Conservation (phyloP, 2,888 invertebrate species). For the Abrostola tripartita region DNA sequence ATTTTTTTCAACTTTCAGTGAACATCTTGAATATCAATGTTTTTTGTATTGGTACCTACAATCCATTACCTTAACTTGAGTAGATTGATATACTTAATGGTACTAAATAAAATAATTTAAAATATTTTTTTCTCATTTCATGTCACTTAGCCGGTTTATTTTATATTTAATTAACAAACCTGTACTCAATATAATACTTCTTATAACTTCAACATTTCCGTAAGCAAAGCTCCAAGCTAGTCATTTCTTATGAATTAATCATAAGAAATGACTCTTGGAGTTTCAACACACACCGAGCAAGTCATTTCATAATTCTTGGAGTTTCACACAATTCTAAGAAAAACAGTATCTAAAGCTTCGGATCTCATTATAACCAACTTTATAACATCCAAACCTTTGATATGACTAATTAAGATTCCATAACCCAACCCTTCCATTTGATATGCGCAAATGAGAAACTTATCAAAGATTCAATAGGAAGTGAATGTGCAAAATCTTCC, state of each 20-base stretch:
- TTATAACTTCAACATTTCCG: too few species aligned
- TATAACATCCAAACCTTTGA: slow-evolving; percentile 11
- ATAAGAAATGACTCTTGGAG: too few species aligned
- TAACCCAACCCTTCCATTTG: slow-evolving; percentile 1
- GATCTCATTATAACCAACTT: slow-evolving; percentile 24
- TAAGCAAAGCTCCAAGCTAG: too few species aligned
- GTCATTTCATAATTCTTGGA: too few species aligned
- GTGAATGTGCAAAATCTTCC: slow-evolving; percentile 19
- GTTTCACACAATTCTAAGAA: too few species aligned
- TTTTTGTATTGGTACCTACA: slow-evolving; percentile 16
- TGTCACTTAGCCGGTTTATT: too few species aligned
- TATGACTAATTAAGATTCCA: slow-evolving; percentile 24
- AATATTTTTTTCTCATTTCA: background rate
- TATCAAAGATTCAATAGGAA: slow-evolving; percentile 41
- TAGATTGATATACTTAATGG: slow-evolving; percentile 7
- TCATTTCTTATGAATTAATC: too few species aligned
- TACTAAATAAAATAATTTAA: background rate
- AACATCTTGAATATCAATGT: slow-evolving; percentile 39
- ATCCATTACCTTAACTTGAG: slow-evolving; percentile 14
- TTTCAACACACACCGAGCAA: too few species aligned
- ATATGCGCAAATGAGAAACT: slow-evolving; percentile 25
- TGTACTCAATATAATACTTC: too few species aligned
- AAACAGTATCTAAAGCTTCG: background rate
- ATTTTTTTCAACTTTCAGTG: slow-evolving; percentile 30
- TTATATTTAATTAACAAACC: too few species aligned